A percentile compares a stretch with the other conserved stretches of the same genome.
These are phyloP conservation scores for Corvus cornix DNA, from an alignment of 2,113 vertebrate species.

Conservation along the genomic window DNA sequence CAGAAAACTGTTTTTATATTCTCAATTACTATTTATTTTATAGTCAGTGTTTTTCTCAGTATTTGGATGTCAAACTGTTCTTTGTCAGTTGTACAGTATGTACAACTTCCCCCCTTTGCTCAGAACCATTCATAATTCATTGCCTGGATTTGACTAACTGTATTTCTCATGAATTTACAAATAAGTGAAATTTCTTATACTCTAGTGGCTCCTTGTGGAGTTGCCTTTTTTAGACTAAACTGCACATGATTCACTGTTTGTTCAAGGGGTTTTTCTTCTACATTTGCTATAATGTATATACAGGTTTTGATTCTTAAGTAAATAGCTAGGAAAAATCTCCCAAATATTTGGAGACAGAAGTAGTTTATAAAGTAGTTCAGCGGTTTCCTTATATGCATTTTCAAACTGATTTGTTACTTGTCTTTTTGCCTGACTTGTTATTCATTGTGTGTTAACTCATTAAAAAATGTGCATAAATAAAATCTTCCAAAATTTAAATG, in stretches of 20 bases:
- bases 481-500: background rate
- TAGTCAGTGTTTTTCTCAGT: background rate
- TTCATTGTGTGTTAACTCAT: background rate
- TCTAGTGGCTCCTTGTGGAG: constrained; percentile 76
- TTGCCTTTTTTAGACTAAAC: constrained; percentile 45
- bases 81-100: background rate
- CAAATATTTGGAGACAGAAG: background rate
- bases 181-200: constrained; percentile 67
- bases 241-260: background rate
- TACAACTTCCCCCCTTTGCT: background rate
- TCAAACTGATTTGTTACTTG: background rate
- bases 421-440: background rate
- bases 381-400: background rate
- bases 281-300: background rate
- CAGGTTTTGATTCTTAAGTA: background rate
- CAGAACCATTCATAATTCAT: constrained; percentile 7
- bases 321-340: background rate
- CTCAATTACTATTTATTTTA: background rate
- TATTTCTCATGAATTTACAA: constrained; percentile 37
- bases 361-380: background rate
- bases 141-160: background rate
- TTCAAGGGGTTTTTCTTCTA: background rate
- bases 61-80: background rate
- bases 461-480: background rate
- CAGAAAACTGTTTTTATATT: background rate